Percentiles rank a stretch among this genome's conserved stretches.
These are phyloP conservation scores for Lasiommata megera DNA, from an alignment of 2,888 invertebrate genomes.

Conservation along the genomic window DNA sequence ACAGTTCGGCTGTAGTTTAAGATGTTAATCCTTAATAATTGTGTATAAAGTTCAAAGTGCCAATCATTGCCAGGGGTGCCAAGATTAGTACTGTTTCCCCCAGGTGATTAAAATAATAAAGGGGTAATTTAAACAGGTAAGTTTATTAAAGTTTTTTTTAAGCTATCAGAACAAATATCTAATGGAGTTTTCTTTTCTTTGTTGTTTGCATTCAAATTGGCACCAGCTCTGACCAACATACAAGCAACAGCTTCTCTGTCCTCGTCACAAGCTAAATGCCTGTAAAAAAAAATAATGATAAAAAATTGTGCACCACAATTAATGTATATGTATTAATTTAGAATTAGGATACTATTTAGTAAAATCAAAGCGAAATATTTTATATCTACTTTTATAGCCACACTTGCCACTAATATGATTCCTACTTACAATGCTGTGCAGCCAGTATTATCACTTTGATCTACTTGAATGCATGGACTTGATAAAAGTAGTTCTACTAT, in stretches of 20 bases:
- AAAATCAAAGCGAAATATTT: no score
- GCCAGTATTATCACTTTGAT: slow-evolving; percentile 85
- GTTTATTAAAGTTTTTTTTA: slow-evolving; percentile 42
- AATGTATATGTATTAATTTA: no score
- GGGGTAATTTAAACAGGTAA: slow-evolving; percentile 21
- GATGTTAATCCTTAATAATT: no score
- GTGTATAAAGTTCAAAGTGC: no score
- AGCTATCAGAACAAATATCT: slow-evolving; percentile 76
- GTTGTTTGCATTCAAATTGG: slow-evolving; percentile 81
- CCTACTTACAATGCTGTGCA: slow-evolving; percentile 86
- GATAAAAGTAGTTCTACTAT: slow-evolving; percentile 86
- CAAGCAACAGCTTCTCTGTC: slow-evolving; percentile 85
- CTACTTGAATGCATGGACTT: slow-evolving; percentile 73
- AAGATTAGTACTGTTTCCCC: no score
- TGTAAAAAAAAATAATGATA: no score
- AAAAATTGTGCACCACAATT: no score
- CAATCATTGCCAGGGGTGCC: no score
- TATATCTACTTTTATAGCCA: no score
- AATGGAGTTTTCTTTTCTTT: slow-evolving; percentile 85
- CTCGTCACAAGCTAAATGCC: slow-evolving; percentile 92
- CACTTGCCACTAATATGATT: no score
- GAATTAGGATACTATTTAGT: no score
- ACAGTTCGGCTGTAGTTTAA: no score
- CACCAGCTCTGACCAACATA: slow-evolving; percentile 84
- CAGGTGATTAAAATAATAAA: neutral